Conservation (phyloP, 2,797 vertebrate species). For the Muscicapa striata region DNA sequence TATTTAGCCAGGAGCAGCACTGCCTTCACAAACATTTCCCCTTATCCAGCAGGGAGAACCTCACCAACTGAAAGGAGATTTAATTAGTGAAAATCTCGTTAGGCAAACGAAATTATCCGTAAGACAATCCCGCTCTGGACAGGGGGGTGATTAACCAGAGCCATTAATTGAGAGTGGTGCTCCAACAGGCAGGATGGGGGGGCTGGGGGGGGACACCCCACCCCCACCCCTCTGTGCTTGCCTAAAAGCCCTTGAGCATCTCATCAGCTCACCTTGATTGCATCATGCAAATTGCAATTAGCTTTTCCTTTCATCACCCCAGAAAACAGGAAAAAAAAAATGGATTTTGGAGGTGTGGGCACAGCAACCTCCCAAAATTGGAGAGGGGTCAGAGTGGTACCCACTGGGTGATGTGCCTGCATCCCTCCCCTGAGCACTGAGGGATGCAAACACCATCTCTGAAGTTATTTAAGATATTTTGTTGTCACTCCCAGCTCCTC, state of each 20-base stretch:
- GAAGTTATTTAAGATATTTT: rapidly evolving
- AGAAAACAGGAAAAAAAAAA: neutral
- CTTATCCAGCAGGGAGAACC: conserved; percentile 83
- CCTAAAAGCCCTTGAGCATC: conserved; percentile 60
- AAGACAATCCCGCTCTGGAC: conserved; percentile 96
- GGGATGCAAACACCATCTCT: rapidly evolving
- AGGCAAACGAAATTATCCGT: conserved; percentile 97
- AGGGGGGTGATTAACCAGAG: conserved; percentile 87
- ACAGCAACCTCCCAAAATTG: rapidly evolving
- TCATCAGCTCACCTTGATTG: conserved; percentile 76
- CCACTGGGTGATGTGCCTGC: rapidly evolving
- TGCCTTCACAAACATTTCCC: conserved; percentile 82
- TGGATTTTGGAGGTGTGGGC: rapidly evolving
- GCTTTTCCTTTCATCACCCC: conserved; percentile 15
- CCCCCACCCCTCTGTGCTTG: neutral
- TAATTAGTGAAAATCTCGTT: conserved; percentile 99
- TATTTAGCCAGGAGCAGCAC: conserved; percentile 80
- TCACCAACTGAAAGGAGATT: conserved; percentile 93
- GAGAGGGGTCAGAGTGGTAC: rapidly evolving
- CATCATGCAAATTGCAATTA: conserved; percentile 78
- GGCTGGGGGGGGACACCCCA: neutral
- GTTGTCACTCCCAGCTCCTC: neutral
- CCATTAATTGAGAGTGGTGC: conserved; percentile 79
- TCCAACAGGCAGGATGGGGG: conserved; percentile 58
- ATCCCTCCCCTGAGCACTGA: rapidly evolving